Evolutionary conservation across 2,797 vertebrate species (phyloP).

Genomic region (Neostethus bicornis): DNA sequence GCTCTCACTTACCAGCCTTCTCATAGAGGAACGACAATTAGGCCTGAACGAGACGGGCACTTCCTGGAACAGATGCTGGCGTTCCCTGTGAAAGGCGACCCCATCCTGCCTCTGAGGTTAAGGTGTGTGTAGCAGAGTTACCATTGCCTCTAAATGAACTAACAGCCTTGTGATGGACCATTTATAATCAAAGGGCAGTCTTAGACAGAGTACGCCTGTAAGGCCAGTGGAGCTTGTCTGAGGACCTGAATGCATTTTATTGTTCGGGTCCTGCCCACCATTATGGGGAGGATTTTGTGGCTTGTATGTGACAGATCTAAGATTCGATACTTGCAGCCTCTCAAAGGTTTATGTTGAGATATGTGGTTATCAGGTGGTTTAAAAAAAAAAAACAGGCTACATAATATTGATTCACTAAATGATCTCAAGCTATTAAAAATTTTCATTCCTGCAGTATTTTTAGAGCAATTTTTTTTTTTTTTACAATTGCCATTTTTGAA

Average conservation of each 20-base stretch:
- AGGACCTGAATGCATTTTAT: constrained; percentile 66
- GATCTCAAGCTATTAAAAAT: background rate
- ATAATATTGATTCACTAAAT: background rate
- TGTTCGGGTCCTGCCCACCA: constrained; percentile 51
- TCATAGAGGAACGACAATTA: constrained; percentile 77
- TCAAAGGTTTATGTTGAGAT: constrained; percentile 9
- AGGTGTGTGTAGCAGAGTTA: constrained; percentile 65
- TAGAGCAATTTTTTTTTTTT: too few relatives aligned
- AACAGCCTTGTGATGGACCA: constrained; percentile 65
- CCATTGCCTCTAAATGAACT: constrained; percentile 63
- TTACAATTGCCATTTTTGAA: background rate
- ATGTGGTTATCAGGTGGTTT: constrained; percentile 9
- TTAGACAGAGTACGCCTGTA: constrained; percentile 54
- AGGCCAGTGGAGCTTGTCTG: constrained; percentile 61
- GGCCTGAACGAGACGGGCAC: constrained; percentile 72
- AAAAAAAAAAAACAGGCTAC: background rate
- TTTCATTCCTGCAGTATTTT: too few relatives aligned
- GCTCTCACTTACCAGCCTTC: constrained; percentile 74
- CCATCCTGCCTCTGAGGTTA: constrained; percentile 68
- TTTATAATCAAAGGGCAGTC: constrained; percentile 70
- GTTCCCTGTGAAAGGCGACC: constrained; percentile 67
- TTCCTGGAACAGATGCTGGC: constrained; percentile 76
- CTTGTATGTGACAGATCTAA: constrained; percentile 30
- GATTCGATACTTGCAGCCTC: constrained; percentile 9
- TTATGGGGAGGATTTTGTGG: constrained; percentile 43